Evolutionary conservation across 2,888 invertebrate genomes (phyloP).

Genomic region (Colletes collaris): DNA sequence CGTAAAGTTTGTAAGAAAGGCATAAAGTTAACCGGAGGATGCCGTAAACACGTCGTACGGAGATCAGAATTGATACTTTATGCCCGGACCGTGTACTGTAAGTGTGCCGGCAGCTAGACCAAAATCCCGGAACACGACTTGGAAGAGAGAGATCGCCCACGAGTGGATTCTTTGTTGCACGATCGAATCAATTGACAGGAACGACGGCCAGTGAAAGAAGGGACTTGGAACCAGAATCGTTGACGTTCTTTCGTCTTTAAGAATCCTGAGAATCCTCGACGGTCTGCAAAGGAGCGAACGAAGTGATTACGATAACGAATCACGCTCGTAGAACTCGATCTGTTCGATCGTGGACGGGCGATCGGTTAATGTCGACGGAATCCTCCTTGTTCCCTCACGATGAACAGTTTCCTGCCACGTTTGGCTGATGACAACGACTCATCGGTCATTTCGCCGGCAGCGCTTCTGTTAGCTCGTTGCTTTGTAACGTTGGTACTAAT

Average conservation of each 20-base stretch:
- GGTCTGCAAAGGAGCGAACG: constrained; percentile 14
- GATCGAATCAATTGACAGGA: not conserved
- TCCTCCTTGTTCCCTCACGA: not conserved
- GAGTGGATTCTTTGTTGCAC: constrained; percentile 25
- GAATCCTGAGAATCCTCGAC: not conserved
- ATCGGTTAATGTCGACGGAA: constrained; percentile 65
- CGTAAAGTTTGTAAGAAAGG: constrained; percentile 72
- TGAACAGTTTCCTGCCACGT: constrained; percentile 48
- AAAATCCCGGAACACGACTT: constrained; percentile 42
- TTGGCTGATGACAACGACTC: constrained; percentile 67
- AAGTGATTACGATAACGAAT: constrained; percentile 66
- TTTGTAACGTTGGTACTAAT: constrained; percentile 55
- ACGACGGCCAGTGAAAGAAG: constrained; percentile 11
- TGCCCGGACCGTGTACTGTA: constrained; percentile 65
- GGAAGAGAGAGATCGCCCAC: constrained; percentile 40
- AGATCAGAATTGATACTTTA: constrained; percentile 77
- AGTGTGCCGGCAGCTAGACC: constrained; percentile 59
- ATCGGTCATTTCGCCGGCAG: constrained; percentile 58
- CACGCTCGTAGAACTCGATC: not conserved
- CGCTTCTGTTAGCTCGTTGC: constrained; percentile 24
- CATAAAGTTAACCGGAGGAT: constrained; percentile 70
- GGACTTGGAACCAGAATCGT: constrained; percentile 15
- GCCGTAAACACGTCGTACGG: constrained; percentile 71
- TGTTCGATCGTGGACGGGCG: constrained; percentile 47
- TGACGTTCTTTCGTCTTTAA: not conserved